Percentiles rank a stretch among this genome's conserved stretches.
Conservation (phyloP, 2,888 invertebrate genomes). For the Schizaphis graminum region DNA sequence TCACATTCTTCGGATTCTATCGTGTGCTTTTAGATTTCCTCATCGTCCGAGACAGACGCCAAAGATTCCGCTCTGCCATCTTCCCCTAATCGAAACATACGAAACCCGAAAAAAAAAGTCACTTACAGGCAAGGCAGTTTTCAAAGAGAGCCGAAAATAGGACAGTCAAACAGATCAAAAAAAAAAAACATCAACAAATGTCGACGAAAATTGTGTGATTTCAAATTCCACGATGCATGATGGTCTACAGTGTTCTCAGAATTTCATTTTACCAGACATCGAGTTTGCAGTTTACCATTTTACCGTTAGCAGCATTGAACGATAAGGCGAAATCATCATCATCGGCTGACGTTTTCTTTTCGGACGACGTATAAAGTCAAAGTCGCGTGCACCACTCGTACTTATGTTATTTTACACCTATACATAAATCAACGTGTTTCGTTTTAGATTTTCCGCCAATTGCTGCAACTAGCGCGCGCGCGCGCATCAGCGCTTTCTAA, state of each 20-base stretch:
- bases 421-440: not conserved
- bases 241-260: conserved; percentile 10
- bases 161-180: not conserved
- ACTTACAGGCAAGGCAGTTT: not conserved
- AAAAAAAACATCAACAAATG: conserved; percentile 24
- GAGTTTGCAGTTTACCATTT: conserved; percentile 11
- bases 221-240: conserved; percentile 39
- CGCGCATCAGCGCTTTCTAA: conserved; percentile 48
- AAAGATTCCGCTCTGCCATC: conserved; percentile 3
- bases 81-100: conserved; percentile 16
- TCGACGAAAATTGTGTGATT: conserved; percentile 14
- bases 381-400: not conserved
- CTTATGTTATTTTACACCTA: not conserved
- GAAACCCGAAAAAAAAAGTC: not conserved
- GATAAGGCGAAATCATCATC: not conserved
- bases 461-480: not conserved
- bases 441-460: conserved; percentile 47
- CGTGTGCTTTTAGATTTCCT: conserved; percentile 37
- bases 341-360: not conserved
- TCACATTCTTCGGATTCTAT: conserved; percentile 28
- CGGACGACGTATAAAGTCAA: not conserved
- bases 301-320: not conserved
- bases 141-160: conserved; percentile 56
- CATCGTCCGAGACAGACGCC: not conserved
- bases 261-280: not conserved